These are phyloP conservation scores for Crypturellus tataupa DNA, from an alignment of 2,797 vertebrate species.

Conservation along the genomic window DNA sequence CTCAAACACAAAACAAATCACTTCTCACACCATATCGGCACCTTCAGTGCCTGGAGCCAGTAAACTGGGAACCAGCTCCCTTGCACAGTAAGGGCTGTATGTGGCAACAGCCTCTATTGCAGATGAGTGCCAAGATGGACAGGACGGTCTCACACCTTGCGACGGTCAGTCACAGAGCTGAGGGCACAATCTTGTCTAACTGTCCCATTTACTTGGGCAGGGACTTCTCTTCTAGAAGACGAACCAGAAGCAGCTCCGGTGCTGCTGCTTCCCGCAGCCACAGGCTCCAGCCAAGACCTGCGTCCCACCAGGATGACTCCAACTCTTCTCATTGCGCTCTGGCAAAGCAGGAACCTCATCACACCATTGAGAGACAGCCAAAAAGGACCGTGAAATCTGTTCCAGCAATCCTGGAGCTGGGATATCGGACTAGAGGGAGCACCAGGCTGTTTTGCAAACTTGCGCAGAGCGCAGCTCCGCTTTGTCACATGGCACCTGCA, in stretches of 20 bases:
- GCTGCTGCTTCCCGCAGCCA: fast-evolving
- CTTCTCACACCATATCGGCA: fast-evolving
- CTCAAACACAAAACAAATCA: background rate
- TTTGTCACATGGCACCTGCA: background rate
- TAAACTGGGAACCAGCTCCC: background rate
- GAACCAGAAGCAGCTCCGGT: fast-evolving
- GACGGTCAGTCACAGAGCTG: background rate
- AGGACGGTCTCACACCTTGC: background rate
- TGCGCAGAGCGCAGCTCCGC: background rate
- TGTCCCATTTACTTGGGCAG: fast-evolving
- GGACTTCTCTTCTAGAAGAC: background rate
- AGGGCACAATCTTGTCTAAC: background rate
- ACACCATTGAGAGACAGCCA: background rate
- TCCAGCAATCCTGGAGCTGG: background rate
- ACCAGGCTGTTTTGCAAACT: background rate
- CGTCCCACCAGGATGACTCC: background rate
- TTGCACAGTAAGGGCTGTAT: no score
- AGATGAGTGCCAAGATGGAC: background rate
- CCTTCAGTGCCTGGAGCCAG: fast-evolving
- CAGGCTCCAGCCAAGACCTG: background rate
- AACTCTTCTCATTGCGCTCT: background rate
- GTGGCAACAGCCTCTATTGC: background rate
- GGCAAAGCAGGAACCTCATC: background rate
- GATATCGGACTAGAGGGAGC: background rate
- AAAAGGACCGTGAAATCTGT: background rate